Evolutionary conservation across 2,113 vertebrate species (phyloP).

Genomic region (Tapirus terrestris): DNA sequence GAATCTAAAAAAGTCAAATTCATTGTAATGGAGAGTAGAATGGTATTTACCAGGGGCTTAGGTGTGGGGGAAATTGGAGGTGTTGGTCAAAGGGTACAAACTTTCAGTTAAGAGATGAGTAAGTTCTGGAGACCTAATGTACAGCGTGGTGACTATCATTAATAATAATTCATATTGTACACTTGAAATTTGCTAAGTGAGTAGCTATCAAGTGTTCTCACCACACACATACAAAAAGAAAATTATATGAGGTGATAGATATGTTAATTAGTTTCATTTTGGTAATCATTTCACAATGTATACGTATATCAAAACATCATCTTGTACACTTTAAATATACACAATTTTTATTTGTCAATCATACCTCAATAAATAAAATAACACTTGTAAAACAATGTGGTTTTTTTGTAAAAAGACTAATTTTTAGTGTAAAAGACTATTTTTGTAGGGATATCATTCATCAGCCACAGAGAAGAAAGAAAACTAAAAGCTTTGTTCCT

Average conservation of each 20-base stretch:
- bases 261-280: not conserved
- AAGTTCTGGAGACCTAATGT: no score
- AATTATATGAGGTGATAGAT: not conserved
- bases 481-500: no score
- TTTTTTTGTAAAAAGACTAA: not conserved
- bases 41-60: not conserved
- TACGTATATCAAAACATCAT: not conserved
- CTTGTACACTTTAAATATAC: not conserved
- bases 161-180: not conserved
- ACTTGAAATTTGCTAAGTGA: not conserved
- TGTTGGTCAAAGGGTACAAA: not conserved
- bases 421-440: not conserved
- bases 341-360: not conserved
- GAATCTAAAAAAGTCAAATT: not conserved
- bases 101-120: not conserved
- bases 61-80: not conserved
- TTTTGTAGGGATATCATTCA: not conserved
- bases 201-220: not conserved
- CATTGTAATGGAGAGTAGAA: not conserved
- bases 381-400: not conserved
- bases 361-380: not conserved
- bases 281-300: not conserved
- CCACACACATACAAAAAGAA: not conserved
- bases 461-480: no score
- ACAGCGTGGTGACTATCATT: no score